A percentile compares a stretch with the other conserved stretches of the same genome.
Conservation (phyloP, 1,140 invertebrate genomes). For the Dinoponera quadriceps region DNA sequence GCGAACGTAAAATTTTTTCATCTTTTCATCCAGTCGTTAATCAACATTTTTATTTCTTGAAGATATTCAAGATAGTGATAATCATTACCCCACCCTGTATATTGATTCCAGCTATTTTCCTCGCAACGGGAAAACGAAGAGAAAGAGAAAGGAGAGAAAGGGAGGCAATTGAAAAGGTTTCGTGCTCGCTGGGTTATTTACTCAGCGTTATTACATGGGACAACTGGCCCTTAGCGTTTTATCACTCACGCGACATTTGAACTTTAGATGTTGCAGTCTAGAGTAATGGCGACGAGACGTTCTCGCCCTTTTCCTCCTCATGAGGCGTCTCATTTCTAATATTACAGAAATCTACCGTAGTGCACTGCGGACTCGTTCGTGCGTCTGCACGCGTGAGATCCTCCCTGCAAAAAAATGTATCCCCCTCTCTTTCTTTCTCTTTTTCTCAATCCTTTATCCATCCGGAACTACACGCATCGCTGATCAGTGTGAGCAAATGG, state of each 20-base stretch:
- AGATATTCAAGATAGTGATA: too few relatives aligned
- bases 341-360: constrained; percentile 26
- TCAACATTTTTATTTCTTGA: too few relatives aligned
- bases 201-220: too few relatives aligned
- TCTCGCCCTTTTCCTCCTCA: background rate
- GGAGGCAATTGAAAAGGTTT: too few relatives aligned
- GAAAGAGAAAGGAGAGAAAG: background rate
- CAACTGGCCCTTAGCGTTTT: too few relatives aligned
- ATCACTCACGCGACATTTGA: too few relatives aligned
- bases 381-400: background rate
- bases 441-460: constrained; percentile 8
- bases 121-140: background rate
- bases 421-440: too few relatives aligned
- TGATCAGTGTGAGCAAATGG: constrained; percentile 25
- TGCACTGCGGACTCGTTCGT: background rate
- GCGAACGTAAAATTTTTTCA: too few relatives aligned
- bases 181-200: too few relatives aligned
- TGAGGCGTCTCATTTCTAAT: constrained; percentile 39
- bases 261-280: background rate
- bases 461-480: background rate
- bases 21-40: too few relatives aligned
- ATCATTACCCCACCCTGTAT: too few relatives aligned
- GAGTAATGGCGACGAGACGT: background rate
- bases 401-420: background rate
- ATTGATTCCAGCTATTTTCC: background rate